These are phyloP conservation scores for Gadus macrocephalus DNA, from an alignment of 2,113 vertebrate species.

Conservation along the genomic window DNA sequence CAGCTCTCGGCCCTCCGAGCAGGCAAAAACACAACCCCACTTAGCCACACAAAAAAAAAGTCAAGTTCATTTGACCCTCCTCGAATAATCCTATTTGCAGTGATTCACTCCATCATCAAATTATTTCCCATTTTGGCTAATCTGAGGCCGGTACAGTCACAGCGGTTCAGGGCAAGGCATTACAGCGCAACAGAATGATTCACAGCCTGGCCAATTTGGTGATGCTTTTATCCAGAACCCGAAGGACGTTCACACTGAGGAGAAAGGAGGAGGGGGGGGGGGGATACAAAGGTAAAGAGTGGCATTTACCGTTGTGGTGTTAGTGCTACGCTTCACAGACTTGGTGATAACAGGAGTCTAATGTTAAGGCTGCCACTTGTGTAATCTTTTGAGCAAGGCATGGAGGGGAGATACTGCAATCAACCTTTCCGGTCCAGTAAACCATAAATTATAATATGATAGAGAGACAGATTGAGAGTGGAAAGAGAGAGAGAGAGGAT, in stretches of 20 bases:
- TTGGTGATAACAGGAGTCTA: background rate
- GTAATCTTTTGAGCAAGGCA: background rate
- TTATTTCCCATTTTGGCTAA: conserved; percentile 8
- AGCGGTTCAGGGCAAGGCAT: background rate
- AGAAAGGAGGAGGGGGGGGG: too few relatives aligned
- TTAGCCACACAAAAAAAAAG: conserved; percentile 26
- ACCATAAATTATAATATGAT: conserved; percentile 21
- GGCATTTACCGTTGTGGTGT: background rate
- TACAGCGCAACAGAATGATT: background rate
- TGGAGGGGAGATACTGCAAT: conserved; percentile 8
- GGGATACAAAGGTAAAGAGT: background rate
- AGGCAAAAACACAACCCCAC: conserved; percentile 28
- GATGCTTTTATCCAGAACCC: background rate
- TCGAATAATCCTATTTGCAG: conserved; percentile 30
- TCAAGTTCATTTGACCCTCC: conserved; percentile 29
- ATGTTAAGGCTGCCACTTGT: background rate
- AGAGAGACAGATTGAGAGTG: background rate
- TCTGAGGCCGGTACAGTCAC: conserved; percentile 2
- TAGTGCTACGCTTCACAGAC: background rate
- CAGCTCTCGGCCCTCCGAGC: conserved; percentile 27
- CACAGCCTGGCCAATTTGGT: background rate
- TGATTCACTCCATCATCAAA: conserved; percentile 27
- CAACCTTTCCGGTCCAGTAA: conserved; percentile 22
- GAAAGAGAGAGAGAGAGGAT: conserved; percentile 1
- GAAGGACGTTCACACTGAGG: background rate